Evolutionary conservation across 2,113 vertebrate genomes (phyloP), one percentile per base, ranked within the genome.

Genomic region (Rhynchomys soricoides): DNA sequence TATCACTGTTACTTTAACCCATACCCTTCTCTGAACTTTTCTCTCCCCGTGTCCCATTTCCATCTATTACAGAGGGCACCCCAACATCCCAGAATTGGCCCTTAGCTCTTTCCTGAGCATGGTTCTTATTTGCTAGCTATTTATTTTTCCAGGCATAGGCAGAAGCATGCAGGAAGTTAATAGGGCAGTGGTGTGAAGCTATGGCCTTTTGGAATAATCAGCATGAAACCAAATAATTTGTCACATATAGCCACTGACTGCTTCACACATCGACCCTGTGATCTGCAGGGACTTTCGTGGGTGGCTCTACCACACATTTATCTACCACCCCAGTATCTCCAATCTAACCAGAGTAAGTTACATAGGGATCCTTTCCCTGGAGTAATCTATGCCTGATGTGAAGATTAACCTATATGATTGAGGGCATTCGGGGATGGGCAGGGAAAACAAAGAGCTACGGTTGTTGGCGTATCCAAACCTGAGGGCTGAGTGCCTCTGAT

Each of bases 111-210:
- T 79, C 70, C 52, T 37, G 74, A 59, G 93, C 68, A 71, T 6
- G 78, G 68, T 50, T 73, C 75, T 62, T 70, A 87, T 55, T 64
- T 89, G 77, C 81, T 90, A 96, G 75, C 75, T 96, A 55, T 95
- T 95, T 91, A 19, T 57, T 86, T 86, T 83, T 52, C 48, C 40
- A 95, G 50, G 78, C 64, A 71, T 5, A 16, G 87, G 87, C 92
- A 68, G 75, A 90, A 71, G n/a, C 87, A 55, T 2, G 45, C 70
- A 94, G 37, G 43, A 92, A 97, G 93, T 94, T 88, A 88, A 95
- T 2, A 93, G 50, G 77, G 89, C 2, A 48, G 68, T 93, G 70
- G 57, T 89, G 70, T 89, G 90, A 94, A 87, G 85, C 88, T 66
- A 62, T 21, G 43, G 52, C 59, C 57, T 52, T 88, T 34, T 48